phyloP scores from a whole-genome alignment of 2,888 invertebrate species.

The Parnassius apollo region DNA sequence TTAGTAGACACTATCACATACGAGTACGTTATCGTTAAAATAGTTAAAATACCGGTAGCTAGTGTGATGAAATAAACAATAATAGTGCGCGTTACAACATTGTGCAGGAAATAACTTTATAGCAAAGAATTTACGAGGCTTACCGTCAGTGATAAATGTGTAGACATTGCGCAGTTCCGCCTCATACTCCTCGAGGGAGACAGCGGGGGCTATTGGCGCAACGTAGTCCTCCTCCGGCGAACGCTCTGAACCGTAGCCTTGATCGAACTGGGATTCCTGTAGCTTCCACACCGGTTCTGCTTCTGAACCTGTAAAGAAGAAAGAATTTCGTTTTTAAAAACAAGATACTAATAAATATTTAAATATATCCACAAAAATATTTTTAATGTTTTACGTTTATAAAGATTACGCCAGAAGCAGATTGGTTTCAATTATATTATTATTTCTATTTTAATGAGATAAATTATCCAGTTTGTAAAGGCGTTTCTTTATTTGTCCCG shows the following conservation, averaged over 20 bases:
- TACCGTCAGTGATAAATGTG: conserved; percentile 86
- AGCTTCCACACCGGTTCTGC: conserved; percentile 79
- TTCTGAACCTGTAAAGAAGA: conserved; percentile 67
- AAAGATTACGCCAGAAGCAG: too few relatives aligned
- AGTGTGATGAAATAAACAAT: conserved; percentile 23
- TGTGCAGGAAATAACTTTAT: conserved; percentile 22
- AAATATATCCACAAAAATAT: too few relatives aligned
- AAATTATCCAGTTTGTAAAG: too few relatives aligned
- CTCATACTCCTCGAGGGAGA: conserved; percentile 80
- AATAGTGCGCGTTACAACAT: conserved; percentile 23
- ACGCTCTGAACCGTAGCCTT: conserved; percentile 88
- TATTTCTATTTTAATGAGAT: too few relatives aligned
- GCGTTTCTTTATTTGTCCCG: too few relatives aligned
- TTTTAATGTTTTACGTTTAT: too few relatives aligned
- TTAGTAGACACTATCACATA: too few relatives aligned
- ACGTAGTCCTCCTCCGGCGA: conserved; percentile 90
- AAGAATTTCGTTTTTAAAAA: neutral
- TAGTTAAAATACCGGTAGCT: conserved; percentile 1
- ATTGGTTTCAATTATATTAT: too few relatives aligned
- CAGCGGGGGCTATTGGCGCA: conserved; percentile 81
- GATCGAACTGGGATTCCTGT: conserved; percentile 83
- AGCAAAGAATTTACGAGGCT: conserved; percentile 41
- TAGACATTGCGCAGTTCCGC: conserved; percentile 83
- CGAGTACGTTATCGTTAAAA: too few relatives aligned
- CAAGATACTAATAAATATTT: too few relatives aligned